Evolutionary conservation across 2,113 vertebrate genomes (phyloP), one percentile per base, ranked within the genome.

Genomic region (Indri indri): DNA sequence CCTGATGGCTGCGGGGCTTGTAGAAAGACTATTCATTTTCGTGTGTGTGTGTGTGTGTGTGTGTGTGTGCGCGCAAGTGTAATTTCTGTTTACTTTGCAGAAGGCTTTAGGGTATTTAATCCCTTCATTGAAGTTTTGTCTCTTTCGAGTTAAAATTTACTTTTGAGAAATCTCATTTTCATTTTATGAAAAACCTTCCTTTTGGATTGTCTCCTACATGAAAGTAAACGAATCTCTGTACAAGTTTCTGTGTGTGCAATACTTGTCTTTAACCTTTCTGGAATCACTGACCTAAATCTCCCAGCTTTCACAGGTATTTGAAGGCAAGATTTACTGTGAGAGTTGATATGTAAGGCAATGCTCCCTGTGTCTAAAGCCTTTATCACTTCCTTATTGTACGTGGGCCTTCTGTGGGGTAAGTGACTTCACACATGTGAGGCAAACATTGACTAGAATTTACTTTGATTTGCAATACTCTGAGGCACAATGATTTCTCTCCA

Each of bases 61-160:
- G 25, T 71, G n/a, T 45, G 9, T n/a, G 82, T 32, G 42, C 17
- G 16, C n/a, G 20, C 34, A 52, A 1, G 1, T n/a, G 13, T 30
- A 5, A 57, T 79, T 96, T 96, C 65, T 93, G 34, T 61, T 45
- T 42, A 45, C 88, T 90, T 73, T 84, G 16, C 66, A 50, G 27
- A 61, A 96, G 50, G 0, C 50, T 93, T 91, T 90, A 42, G 42
- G 61, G 61, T 82, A n/a, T 82, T 87, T 92, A 57, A 71, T 85
- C n/a, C 54, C 37, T 89, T 59, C 45, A 4, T 10, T 88, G 80
- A 97, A 70, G 23, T 83, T 59, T 6, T 91, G 40, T 79, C n/a
- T 90, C 90, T 92, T 80, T 96, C 37, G n/a, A 94, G 63, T 90
- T 76, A 80, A 88, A 95, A 71, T 76, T 89, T 71, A 54, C 32